Base-by-base conservation (phyloP, 1,140 invertebrate species). In the Bathynomus jamesi region DNA sequence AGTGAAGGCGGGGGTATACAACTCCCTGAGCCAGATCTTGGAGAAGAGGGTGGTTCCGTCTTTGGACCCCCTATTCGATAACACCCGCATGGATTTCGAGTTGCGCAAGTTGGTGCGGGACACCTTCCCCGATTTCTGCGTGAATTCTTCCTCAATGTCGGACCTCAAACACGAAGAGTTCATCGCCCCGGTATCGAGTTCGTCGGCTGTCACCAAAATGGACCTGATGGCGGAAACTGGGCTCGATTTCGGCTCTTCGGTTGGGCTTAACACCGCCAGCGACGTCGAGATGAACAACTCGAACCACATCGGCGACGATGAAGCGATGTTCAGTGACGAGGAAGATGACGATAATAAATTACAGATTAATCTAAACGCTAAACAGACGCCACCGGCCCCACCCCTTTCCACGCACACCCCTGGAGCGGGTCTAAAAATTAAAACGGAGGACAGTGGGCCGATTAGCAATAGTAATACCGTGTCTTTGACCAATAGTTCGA, bases 41-140 rank as follows among this genome's bases (percentile, higher is more conserved):
- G 94, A 98, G 76, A 98, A 98, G 83, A 86, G 94, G 81, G 94
- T 97, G 61, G 84, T 97, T 77, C 89, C 90, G 74, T 94, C 92
- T 76, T 83, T 98, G 63, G 89, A 91, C 77, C 93, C 94, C 7
- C 83, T 98, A 63, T 96, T 98, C 84, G 94, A 97, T 79, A 96
- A 93, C 81, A 89, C 90, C 11, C 96, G 96, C 82, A 84, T 98
- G 69, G 95, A 98, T 82, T 86, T 89, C 77, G 95, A 98, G 81
- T 83, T 98, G 65, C 84, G 93, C 61, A 87, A 85, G 70, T 89
- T 94, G 80, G 90, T 98, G 64, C 86, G 91, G 73, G 93, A 95
- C 79, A 93, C 90, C 68, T 97, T 97, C 81, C 88, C 90, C 78
- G 94, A 97, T 83, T 96, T 97, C 83, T 95, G 93, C 79, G 85